Base-by-base conservation (phyloP, 92 coral and sea anemone species). In the Pocillopora meandrina region DNA sequence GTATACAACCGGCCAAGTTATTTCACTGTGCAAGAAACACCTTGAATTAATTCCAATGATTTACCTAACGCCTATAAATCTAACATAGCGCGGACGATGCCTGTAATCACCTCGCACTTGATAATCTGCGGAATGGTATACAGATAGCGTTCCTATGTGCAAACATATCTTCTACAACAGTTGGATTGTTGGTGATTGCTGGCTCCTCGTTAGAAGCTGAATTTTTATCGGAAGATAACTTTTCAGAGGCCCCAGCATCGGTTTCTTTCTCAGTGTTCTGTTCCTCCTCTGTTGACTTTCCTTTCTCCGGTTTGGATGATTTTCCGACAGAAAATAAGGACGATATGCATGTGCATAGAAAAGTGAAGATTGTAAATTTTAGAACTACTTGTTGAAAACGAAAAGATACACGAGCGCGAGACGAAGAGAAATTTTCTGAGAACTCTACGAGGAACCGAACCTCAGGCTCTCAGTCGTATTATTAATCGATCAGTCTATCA, bases 131-230 rank as follows among this genome's bases (percentile, higher is more conserved):
- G 72, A 81, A 91, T 18, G 99, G 98, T 14, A 90, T 80, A 66
- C 95, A 93, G 74, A 96, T 88, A 18, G 88, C 64, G 73, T 86
- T 93, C 64, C 99, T 89, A 82, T 92, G 98, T 33, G 93, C 87
- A 81, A 92, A 85, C 77, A 96, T 88, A 82, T 92, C 98, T n/a
- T 92, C 96, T 21, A 92, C 83, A 56, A 96, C 88, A 21, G 76
- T 72, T 31, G 92, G 90, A 84, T 91, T 89, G 47, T 94, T 96
- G 77, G 82, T 67, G 34, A 86, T 84, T 56, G 52, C 14, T 63
- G 9, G 78, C n/a, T 70, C 61, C 65, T 35, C 85, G 42, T 72
- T 81, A 47, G 58, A 47, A 17, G 77, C 34, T 17, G 87, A 59
- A 20, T 62, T 76, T 56, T 11, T 56, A 6, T 74, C 83, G 21